phyloP scores from a whole-genome alignment of 2,888 invertebrate genomes.

The Abrostola tripartita region DNA sequence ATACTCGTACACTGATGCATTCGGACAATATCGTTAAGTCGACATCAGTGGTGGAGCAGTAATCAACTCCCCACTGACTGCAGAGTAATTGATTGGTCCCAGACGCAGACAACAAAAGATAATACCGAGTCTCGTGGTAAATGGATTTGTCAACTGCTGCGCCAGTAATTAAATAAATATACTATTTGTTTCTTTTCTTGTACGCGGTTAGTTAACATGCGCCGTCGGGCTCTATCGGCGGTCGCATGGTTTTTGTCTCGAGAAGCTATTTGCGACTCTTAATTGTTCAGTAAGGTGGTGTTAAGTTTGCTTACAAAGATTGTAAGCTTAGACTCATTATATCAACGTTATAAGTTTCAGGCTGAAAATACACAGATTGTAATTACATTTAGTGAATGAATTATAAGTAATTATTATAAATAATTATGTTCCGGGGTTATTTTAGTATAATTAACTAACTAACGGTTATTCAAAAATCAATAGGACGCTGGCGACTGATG shows the following conservation, averaged over 20 bases:
- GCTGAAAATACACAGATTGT: neutral
- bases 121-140: slow-evolving; percentile 77
- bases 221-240: slow-evolving; percentile 66
- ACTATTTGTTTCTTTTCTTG: slow-evolving; percentile 68
- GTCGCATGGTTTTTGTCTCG: slow-evolving; percentile 56
- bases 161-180: slow-evolving; percentile 85
- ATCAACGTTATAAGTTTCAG: neutral
- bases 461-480: too few species aligned
- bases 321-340: neutral
- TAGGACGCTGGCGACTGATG: too few species aligned
- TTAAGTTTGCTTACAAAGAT: neutral
- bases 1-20: slow-evolving; percentile 57
- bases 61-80: slow-evolving; percentile 79
- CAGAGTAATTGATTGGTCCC: slow-evolving; percentile 84
- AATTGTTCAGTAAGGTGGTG: slow-evolving; percentile 18
- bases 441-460: too few species aligned
- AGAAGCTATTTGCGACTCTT: slow-evolving; percentile 26
- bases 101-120: slow-evolving; percentile 85
- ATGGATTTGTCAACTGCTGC: slow-evolving; percentile 85
- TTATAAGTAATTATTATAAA: too few species aligned
- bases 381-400: neutral
- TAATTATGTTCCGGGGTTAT: neutral
- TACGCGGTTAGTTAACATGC: slow-evolving; percentile 58
- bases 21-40: slow-evolving; percentile 64
- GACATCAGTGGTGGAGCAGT: slow-evolving; percentile 68